Evolutionary conservation across 2,888 invertebrate genomes (phyloP).

Genomic region (Andrena dorsata): DNA sequence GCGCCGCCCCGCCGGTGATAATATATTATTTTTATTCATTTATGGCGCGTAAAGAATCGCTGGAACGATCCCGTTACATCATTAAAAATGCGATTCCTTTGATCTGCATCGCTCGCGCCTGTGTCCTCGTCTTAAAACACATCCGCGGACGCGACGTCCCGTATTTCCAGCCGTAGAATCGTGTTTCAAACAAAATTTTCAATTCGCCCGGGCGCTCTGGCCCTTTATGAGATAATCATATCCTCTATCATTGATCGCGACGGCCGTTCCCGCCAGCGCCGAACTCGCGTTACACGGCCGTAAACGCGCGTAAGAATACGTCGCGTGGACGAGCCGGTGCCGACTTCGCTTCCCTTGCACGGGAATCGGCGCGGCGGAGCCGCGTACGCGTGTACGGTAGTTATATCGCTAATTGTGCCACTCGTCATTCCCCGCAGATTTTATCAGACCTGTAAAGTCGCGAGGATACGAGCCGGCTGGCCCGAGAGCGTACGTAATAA

Average conservation of each 20-base stretch:
- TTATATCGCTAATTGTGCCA: constrained; percentile 52
- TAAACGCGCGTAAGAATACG: constrained; percentile 10
- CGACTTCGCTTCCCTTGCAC: neutral
- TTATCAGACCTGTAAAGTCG: constrained; percentile 54
- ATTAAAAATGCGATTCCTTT: constrained; percentile 67
- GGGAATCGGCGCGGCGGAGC: neutral
- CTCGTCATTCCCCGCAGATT: constrained; percentile 52
- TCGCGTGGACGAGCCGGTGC: neutral
- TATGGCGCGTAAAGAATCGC: constrained; percentile 44
- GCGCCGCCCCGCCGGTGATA: constrained; percentile 46
- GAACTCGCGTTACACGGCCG: constrained; percentile 24
- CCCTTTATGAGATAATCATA: constrained; percentile 47
- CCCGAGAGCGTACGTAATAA: constrained; percentile 54
- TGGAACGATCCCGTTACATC: constrained; percentile 63
- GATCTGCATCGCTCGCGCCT: constrained; percentile 17
- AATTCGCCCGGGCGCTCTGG: constrained; percentile 8
- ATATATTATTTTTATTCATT: constrained; percentile 62
- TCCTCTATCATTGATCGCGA: constrained; percentile 48
- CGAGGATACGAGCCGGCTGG: constrained; percentile 36
- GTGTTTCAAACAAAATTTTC: constrained; percentile 53
- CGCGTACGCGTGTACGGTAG: neutral
- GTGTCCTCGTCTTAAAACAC: constrained; percentile 49
- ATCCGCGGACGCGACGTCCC: neutral
- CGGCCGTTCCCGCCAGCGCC: neutral
- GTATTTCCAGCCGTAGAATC: constrained; percentile 29